Evolutionary conservation across 2,113 vertebrate genomes (phyloP).

Genomic region (Scomber scombrus): DNA sequence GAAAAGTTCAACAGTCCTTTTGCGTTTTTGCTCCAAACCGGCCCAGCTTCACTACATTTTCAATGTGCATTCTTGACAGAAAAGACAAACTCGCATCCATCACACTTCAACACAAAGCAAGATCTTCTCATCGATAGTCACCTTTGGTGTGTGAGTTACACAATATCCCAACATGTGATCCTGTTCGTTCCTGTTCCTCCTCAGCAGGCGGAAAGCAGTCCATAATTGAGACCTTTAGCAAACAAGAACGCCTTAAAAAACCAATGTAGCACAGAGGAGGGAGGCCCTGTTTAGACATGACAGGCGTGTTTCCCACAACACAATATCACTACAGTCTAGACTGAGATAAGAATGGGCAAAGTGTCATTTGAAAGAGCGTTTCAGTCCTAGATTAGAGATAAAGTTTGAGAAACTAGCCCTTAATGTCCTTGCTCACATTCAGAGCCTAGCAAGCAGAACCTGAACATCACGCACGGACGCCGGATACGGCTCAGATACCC

Average conservation of each 20-base stretch:
- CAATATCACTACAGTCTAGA: slow-evolving; percentile 64
- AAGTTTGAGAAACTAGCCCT: slow-evolving; percentile 78
- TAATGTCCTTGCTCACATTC: slow-evolving; percentile 72
- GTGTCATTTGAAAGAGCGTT: slow-evolving; percentile 56
- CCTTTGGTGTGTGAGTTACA: slow-evolving; percentile 54
- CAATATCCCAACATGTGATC: slow-evolving; percentile 56
- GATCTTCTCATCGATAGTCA: slow-evolving; percentile 48
- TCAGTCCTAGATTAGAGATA: slow-evolving; percentile 66
- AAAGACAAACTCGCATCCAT: slow-evolving; percentile 57
- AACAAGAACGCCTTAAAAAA: slow-evolving; percentile 64
- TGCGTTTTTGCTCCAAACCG: slow-evolving; percentile 55
- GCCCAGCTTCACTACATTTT: slow-evolving; percentile 20
- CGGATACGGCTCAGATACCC: slow-evolving; percentile 44
- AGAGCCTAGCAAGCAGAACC: slow-evolving; percentile 60
- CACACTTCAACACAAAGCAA: slow-evolving; percentile 41
- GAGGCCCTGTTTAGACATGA: slow-evolving; percentile 68
- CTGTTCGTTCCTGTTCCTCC: slow-evolving; percentile 46
- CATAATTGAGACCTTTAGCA: slow-evolving; percentile 49
- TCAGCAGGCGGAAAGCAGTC: slow-evolving; percentile 60
- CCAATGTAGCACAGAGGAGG: slow-evolving; percentile 54
- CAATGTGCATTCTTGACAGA: slow-evolving; percentile 62
- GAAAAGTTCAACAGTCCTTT: slow-evolving; percentile 72
- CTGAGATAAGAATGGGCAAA: slow-evolving; percentile 55
- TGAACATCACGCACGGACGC: slow-evolving; percentile 42
- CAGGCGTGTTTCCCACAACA: slow-evolving; percentile 62